Base-by-base conservation (phyloP, 1,140 invertebrate genomes). In the Neocloeon triangulifer region DNA sequence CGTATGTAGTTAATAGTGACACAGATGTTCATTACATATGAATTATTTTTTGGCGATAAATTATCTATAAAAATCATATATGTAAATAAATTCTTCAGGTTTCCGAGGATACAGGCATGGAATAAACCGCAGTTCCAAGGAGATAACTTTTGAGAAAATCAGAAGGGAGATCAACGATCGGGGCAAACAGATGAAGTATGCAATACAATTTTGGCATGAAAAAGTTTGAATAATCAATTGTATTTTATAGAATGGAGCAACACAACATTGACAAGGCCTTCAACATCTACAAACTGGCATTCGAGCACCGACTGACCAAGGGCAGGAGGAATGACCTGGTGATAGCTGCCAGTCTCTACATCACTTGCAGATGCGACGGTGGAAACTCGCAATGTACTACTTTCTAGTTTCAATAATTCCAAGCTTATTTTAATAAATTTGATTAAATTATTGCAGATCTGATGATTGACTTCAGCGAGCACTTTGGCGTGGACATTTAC, bases 381-480 rank as follows among this genome's bases (percentile, higher is more conserved):
- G n/a, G n/a, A n/a, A n/a, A n/a, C n/a, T n/a, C n/a, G n/a, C n/a
- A n/a, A n/a, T n/a, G n/a, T n/a, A n/a, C n/a, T n/a, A n/a, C n/a
- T n/a, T n/a, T n/a, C n/a, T n/a, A n/a, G n/a, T n/a, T n/a, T n/a
- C n/a, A n/a, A n/a, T n/a, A n/a, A n/a, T n/a, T n/a, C n/a, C n/a
- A n/a, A n/a, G n/a, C n/a, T n/a, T n/a, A n/a, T n/a, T n/a, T n/a
- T n/a, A n/a, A n/a, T n/a, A n/a, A n/a, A n/a, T n/a, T n/a, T n/a
- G n/a, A n/a, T n/a, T n/a, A n/a, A n/a, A n/a, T n/a, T n/a, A n/a
- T 34, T 33, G 36, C 47, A 85, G 77, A 91, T 70, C 69, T 94
- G 52, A 58, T 97, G n/a, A 80, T 98, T 41, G 94, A 98, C 52
- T 91, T 97, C 25, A 94, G 88, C 59, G 94, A 98, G 59, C 73